Conservation (phyloP, 2,888 invertebrate species). For the Pyrrhia umbra region DNA sequence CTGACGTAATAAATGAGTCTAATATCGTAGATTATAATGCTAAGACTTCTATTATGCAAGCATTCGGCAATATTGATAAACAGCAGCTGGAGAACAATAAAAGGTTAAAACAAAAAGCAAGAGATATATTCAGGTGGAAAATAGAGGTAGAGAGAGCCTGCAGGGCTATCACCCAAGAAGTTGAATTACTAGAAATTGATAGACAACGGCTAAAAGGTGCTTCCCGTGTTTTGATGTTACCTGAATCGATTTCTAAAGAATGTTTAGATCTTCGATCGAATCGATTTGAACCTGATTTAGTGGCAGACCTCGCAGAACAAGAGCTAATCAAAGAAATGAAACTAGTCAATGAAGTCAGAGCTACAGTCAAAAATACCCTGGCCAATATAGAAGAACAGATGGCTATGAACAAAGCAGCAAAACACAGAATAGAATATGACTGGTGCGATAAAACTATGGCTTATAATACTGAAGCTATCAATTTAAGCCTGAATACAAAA, state of each 20-base stretch:
- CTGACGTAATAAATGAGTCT: conserved; percentile 87
- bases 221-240: conserved; percentile 91
- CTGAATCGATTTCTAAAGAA: conserved; percentile 94
- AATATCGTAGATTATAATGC: conserved; percentile 91
- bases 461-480: conserved; percentile 93
- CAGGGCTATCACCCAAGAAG: conserved; percentile 92
- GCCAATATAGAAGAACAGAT: conserved; percentile 93
- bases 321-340: conserved; percentile 94
- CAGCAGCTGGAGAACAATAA: conserved; percentile 92
- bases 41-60: conserved; percentile 91
- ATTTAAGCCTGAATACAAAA: conserved; percentile 92
- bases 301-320: conserved; percentile 94
- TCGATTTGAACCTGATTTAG: conserved; percentile 93
- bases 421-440: conserved; percentile 95
- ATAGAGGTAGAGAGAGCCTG: conserved; percentile 93
- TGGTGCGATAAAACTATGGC: conserved; percentile 97
- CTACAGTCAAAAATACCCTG: conserved; percentile 91
- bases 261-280: conserved; percentile 93
- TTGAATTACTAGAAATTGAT: conserved; percentile 92
- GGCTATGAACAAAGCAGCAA: conserved; percentile 94
- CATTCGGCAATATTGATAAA: conserved; percentile 92
- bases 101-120: conserved; percentile 91
- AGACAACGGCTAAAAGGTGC: conserved; percentile 92
- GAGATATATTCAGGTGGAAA: conserved; percentile 94
- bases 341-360: conserved; percentile 92